phyloP scores from a whole-genome alignment of 2,113 vertebrate species.

The Trichomycterus rosablanca region DNA sequence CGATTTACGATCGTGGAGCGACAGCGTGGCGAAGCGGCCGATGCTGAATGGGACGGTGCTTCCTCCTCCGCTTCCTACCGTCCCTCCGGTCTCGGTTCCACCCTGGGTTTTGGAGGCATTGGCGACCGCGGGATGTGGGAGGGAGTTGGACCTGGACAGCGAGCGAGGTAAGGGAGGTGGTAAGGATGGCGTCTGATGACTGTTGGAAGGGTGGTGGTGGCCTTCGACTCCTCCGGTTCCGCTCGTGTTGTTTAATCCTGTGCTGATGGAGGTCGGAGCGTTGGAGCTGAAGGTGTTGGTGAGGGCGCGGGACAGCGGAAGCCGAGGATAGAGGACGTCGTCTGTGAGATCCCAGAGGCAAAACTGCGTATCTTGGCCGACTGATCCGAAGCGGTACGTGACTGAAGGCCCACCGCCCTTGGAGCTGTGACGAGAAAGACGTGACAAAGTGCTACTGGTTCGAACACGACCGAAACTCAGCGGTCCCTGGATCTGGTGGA shows the following conservation, averaged over 20 bases:
- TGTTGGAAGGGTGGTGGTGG: slow-evolving; percentile 65
- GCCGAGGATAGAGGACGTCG: slow-evolving; percentile 76
- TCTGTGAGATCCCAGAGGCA: slow-evolving; percentile 89
- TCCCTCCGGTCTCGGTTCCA: slow-evolving; percentile 20
- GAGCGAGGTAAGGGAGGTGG: slow-evolving; percentile 74
- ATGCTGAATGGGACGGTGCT: slow-evolving; percentile 67
- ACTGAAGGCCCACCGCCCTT: slow-evolving; percentile 64
- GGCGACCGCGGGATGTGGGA: slow-evolving; percentile 76
- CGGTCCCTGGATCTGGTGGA: slow-evolving; percentile 61
- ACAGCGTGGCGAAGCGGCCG: slow-evolving; percentile 80
- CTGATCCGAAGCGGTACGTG: slow-evolving; percentile 85
- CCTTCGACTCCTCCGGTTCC: slow-evolving; percentile 59
- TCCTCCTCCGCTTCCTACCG: slow-evolving; percentile 17
- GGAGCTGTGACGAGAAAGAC: slow-evolving; percentile 73
- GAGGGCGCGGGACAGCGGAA: slow-evolving; percentile 74
- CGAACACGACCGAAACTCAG: slow-evolving; percentile 67
- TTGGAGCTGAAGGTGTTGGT: slow-evolving; percentile 70
- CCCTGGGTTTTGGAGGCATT: slow-evolving; percentile 60
- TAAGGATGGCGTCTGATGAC: slow-evolving; percentile 54
- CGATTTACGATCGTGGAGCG: slow-evolving; percentile 76
- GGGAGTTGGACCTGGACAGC: slow-evolving; percentile 84
- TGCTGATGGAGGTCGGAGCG: slow-evolving; percentile 59
- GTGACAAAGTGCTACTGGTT: slow-evolving; percentile 75
- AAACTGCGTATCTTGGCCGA: slow-evolving; percentile 90
- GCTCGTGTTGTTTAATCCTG: slow-evolving; percentile 56